Evolutionary conservation across 2,113 vertebrate species (phyloP), one percentile per base, ranked within the genome.

Genomic region (Thinocorus orbignyianus): DNA sequence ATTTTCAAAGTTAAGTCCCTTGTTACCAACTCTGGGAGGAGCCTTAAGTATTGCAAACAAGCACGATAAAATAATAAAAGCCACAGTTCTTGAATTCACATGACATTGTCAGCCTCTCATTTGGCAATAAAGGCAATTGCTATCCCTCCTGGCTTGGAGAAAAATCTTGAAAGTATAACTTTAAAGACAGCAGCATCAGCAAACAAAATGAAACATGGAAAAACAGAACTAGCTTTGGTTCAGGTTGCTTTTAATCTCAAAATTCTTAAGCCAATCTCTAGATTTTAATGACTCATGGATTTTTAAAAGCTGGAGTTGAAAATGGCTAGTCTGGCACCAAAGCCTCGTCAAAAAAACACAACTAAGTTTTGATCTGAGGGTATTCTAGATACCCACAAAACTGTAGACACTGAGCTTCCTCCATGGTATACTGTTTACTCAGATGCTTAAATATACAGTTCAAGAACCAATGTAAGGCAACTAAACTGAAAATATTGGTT

Each of bases 1-100:
- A 46, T 87, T 96, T 92, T 91, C 54, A 11, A 89, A 87, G 60
- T 68, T 84, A 93, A 95, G 71, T 69, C 78, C 74, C 72, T 79
- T 72, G 48, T 93, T 89, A 91, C 69, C 22, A 92, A 6, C 33
- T 72, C 57, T 87, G 69, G 86, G 88, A 90, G 76, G 76, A 86
- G 39, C 46, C 37, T 84, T 62, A 70, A 86, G 54, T 86, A 66
- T 62, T 94, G 64, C 77, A 87, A 92, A 91, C 65, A 92, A 91
- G 57, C 77, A 71, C 0, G 65, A 92, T 93, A 95, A 95, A 91
- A 91, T 91, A 89, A 71, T 74, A 85, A 85, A 93, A 95, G 57
- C 61, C 39, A 39, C 57, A 87, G 54, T 41, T 72, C 86, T 81
- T 82, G 35, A 85, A 87, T 68, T 81, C 80, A 55, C 33, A 33